Percentiles rank a stretch among this genome's conserved stretches.
Conservation (phyloP, 2,113 vertebrate species). For the Muscicapa adusta region DNA sequence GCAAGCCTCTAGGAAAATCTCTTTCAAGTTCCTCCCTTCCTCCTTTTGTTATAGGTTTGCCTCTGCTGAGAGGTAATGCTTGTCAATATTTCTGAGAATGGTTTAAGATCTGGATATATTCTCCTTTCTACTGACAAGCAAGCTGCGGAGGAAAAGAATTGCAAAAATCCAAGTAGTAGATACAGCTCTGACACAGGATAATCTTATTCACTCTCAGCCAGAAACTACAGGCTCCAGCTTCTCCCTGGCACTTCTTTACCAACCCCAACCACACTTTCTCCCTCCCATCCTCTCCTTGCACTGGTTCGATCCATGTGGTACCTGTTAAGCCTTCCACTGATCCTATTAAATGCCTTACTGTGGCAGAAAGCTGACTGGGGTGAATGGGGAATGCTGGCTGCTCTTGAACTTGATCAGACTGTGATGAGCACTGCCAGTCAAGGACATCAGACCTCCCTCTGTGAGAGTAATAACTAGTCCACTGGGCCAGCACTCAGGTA, state of each 20-base stretch:
- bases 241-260: neutral
- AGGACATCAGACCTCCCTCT: neutral
- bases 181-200: neutral
- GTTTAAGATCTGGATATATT: neutral
- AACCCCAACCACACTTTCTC: neutral
- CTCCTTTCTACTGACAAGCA: neutral
- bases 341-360: neutral
- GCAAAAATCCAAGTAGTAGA: neutral
- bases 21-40: slow-evolving; percentile 31
- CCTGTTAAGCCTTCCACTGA: neutral
- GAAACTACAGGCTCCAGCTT: neutral
- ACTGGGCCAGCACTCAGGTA: neutral
- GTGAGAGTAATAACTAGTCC: neutral
- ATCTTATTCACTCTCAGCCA: neutral
- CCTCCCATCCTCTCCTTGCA: neutral
- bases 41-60: neutral
- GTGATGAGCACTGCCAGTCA: neutral
- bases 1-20: slow-evolving; percentile 14
- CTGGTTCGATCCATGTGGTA: neutral
- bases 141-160: neutral
- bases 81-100: neutral
- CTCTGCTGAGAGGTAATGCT: neutral
- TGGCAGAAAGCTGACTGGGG: neutral
- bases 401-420: neutral
- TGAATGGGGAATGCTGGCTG: neutral